Base-by-base conservation (phyloP, 2,797 vertebrate genomes). In the Paratrypauchen microcephalus region DNA sequence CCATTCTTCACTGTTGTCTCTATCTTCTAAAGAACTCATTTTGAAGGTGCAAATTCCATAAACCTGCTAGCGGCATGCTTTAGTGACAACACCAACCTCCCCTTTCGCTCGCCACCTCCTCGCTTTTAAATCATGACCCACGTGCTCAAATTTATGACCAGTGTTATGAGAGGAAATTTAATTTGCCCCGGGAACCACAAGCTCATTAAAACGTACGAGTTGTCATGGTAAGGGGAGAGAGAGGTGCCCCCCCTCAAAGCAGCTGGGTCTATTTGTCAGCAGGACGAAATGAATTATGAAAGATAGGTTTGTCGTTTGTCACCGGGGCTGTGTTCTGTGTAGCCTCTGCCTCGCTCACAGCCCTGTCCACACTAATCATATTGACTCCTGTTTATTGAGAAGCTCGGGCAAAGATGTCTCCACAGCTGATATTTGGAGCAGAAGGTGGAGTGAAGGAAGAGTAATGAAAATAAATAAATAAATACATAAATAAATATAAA, bases 351-450 rank as follows among this genome's bases (percentile, higher is more conserved):
- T 6, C 57, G 69, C 76, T 26, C 57, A 23, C 19, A 61, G 3
- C 81, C 80, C 74, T 80, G 82, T 83, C 83, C 86, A 83, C 83
- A 76, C 80, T 91, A 89, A 91, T 91, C 90, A 82, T 79, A 80
- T 88, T 88, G 87, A 89, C 83, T 89, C 77, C 79, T 76, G 87
- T 87, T 83, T 18, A 18, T 24, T 57, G 24, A 57, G 52, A 23
- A 55, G 52, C 50, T 2, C 50, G n/a, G 11, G 9, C 6, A n/a
- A n/a, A 45, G 13, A 13, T 4, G 41, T 45, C 13, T 15, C 41
- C 41, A 15, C 12, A 13, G 13, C 41, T 45, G 41, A 13, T 45
- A 45, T 45, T 45, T 45, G 41, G 41, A 45, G 12, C 15, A 13
- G 41, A 16, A 45, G 41, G 41, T 4, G 3, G 41, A 45, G 41